These are phyloP conservation scores for Octodonta nipae DNA, from an alignment of 2,888 invertebrate genomes.

Conservation along the genomic window DNA sequence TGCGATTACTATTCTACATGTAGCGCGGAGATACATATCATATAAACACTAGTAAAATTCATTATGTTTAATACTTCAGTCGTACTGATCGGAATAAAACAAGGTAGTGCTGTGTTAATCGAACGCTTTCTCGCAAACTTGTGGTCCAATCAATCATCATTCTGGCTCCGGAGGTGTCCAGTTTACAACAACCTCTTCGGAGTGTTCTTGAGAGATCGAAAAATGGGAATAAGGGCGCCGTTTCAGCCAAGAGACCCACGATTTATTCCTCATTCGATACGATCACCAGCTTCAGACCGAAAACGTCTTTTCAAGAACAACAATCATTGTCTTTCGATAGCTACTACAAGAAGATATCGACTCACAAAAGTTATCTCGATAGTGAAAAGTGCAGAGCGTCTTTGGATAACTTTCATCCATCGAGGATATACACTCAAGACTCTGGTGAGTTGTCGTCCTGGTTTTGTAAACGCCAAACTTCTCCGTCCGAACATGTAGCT, in stretches of 20 bases:
- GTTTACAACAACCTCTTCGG: constrained; percentile 20
- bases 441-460: constrained; percentile 14
- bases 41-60: constrained; percentile 22
- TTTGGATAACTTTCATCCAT: constrained; percentile 15
- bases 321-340: constrained; percentile 21
- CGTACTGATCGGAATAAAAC: constrained; percentile 19
- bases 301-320: constrained; percentile 17
- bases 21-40: constrained; percentile 31
- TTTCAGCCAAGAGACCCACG: constrained; percentile 8
- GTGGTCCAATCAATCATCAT: constrained; percentile 25
- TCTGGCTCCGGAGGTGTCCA: constrained; percentile 35
- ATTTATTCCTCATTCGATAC: constrained; percentile 23
- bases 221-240: constrained; percentile 5
- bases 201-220: constrained; percentile 6
- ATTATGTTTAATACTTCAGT: constrained; percentile 32
- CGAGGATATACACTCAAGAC: constrained; percentile 12
- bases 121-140: constrained; percentile 17
- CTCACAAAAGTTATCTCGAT: constrained; percentile 15
- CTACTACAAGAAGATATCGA: constrained; percentile 16
- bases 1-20: too few species aligned
- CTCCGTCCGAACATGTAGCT: constrained; percentile 19
- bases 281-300: constrained; percentile 20
- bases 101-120: constrained; percentile 18
- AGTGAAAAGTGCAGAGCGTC: constrained; percentile 15
- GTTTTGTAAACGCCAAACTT: constrained; percentile 18